A percentile compares a stretch with the other conserved stretches of the same genome.
phyloP scores from a whole-genome alignment of 2,797 vertebrate species.

The Chrosomus eos region DNA sequence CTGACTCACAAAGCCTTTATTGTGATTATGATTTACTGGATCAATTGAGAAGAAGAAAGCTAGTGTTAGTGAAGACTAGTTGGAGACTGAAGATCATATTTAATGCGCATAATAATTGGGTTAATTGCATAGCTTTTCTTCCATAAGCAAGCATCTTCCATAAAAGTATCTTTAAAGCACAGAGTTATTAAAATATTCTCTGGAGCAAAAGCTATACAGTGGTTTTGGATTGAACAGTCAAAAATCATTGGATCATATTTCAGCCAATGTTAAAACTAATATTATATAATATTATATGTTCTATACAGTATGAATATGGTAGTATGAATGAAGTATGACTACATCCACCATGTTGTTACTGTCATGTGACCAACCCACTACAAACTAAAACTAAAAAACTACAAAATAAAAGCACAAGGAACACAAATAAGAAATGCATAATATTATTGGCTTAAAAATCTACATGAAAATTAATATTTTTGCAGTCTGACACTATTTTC shows the following conservation, averaged over 20 bases:
- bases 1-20: conserved; percentile 18
- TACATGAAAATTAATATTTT: no score
- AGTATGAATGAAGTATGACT: no score
- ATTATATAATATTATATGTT: no score
- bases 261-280: neutral
- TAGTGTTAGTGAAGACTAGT: neutral
- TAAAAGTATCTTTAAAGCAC: neutral
- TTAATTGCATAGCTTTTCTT: neutral
- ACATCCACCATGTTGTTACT: no score
- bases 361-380: no score
- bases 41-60: neutral
- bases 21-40: conserved; percentile 17
- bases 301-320: no score
- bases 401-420: neutral
- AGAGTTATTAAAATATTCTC: neutral
- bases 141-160: neutral
- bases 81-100: neutral
- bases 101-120: neutral
- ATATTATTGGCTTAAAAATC: neutral
- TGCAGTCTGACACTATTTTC: no score
- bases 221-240: no score
- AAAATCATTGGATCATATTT: neutral
- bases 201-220: no score
- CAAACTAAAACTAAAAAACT: neutral
- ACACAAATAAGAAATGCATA: neutral